phyloP scores from a whole-genome alignment of 2,888 invertebrate species.

The Cacoxenus indagator region DNA sequence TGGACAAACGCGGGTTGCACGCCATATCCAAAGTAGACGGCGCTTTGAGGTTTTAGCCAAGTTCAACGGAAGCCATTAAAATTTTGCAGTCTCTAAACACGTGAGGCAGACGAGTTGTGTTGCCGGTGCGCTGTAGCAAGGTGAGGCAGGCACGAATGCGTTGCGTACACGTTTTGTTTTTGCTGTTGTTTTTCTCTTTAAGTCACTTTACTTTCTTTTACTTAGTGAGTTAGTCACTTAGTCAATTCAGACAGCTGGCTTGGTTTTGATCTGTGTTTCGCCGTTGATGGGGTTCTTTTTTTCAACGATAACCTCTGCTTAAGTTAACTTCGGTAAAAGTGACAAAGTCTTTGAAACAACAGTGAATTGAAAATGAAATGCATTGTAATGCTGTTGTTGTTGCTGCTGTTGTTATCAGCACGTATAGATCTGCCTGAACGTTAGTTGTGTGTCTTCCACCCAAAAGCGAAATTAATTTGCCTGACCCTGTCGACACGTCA shows the following conservation, averaged over 20 bases:
- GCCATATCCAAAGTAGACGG: not conserved
- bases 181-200: too few species aligned
- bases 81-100: constrained; percentile 30
- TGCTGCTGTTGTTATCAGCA: constrained; percentile 40
- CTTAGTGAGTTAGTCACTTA: not conserved
- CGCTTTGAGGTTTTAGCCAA: constrained; percentile 24
- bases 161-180: too few species aligned
- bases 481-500: constrained; percentile 62
- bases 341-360: constrained; percentile 11
- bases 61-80: constrained; percentile 56
- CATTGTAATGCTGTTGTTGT: not conserved
- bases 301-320: constrained; percentile 7
- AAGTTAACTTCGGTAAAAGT: constrained; percentile 23
- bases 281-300: too few species aligned
- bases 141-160: constrained; percentile 39
- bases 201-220: too few species aligned
- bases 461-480: constrained; percentile 56
- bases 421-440: constrained; percentile 27
- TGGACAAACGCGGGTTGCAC: not conserved
- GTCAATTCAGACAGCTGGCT: not conserved
- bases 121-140: too few species aligned
- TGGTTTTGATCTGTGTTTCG: not conserved
- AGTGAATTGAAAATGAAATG: constrained; percentile 17
- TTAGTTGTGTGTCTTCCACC: not conserved
- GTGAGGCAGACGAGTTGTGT: too few species aligned